Base-by-base conservation (phyloP, 1,140 invertebrate species). In the Dendrolimus punctatus region DNA sequence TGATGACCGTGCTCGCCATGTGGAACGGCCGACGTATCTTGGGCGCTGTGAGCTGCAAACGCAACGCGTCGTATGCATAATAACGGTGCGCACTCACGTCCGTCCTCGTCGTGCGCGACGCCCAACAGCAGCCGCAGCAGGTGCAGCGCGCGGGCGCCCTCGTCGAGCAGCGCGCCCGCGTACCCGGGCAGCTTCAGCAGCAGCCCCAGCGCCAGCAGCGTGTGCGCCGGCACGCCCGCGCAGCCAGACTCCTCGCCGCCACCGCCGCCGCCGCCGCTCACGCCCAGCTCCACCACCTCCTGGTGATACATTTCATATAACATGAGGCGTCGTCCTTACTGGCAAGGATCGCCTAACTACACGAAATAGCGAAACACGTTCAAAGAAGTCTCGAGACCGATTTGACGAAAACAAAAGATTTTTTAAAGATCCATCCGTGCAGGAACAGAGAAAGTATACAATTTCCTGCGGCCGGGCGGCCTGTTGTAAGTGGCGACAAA, bases 41-140 rank as follows among this genome's bases (percentile, higher is more conserved):
- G 23, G 23, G 23, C 23, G 3, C 3, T 23, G 23, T 23, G 23
- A 23, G 23, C 23, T 23, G 3, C 23, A 2, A 23, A 23, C 23
- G 23, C 1, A 23, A 23, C 23, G 23, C 23, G 23, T 23, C 23
- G 1, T 23, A 23, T 23, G 23, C 6, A 39, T 8, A 47, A 53
- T 5, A n/a, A n/a, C n/a, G 23, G 4, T 5, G 50, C 6, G n/a
- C 37, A 51, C 88, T 89, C 71, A 93, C 93, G 92, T 72, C 95
- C 96, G 80, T 97, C 95, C 41, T 95, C 96, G 75, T 97, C 95
- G 70, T 96, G 95, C 0, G 94, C 95, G 0, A 97, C 95, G 2
- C 96, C 96, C 6, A 98, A 88, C 8, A 96, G 93, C 10, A 98
- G 87, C 5, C 96, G 87, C 40, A 98, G 85, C 45, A 98, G 87